Evolutionary conservation across 2,888 invertebrate genomes (phyloP).

Genomic region (Sinohyriopsis cumingii): DNA sequence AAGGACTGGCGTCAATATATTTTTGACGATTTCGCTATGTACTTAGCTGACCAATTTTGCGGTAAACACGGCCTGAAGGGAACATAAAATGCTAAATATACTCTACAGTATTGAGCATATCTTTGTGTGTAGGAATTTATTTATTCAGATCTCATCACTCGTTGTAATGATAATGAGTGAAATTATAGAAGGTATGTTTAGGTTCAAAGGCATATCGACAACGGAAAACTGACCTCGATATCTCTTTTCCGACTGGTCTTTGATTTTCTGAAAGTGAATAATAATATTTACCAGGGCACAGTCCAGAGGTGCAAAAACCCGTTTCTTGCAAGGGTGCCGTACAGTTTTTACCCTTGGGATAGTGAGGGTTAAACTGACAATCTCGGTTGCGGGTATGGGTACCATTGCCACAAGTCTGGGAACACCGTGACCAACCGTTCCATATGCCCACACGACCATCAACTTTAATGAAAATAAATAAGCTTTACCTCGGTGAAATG

Average conservation of each 20-base stretch:
- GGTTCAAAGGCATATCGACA: background rate
- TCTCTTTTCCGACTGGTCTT: background rate
- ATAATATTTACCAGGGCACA: slow-evolving; percentile 12
- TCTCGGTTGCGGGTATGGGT: slow-evolving; percentile 11
- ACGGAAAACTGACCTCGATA: background rate
- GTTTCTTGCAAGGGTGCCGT: slow-evolving; percentile 8
- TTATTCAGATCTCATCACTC: too few relatives aligned
- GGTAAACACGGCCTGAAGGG: too few relatives aligned
- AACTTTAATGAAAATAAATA: background rate
- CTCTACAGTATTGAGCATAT: too few relatives aligned
- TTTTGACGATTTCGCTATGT: too few relatives aligned
- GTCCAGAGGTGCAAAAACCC: slow-evolving; percentile 9
- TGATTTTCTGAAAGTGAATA: slow-evolving; percentile 1
- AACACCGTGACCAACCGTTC: slow-evolving; percentile 15
- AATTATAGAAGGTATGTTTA: background rate
- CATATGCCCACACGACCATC: background rate
- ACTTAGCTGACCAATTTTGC: too few relatives aligned
- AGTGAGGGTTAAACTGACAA: slow-evolving; percentile 6
- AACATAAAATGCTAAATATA: too few relatives aligned
- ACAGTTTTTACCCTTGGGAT: slow-evolving; percentile 17
- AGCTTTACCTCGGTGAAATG: background rate
- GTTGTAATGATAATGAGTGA: too few relatives aligned
- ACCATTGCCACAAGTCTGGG: slow-evolving; percentile 19
- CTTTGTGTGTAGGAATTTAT: too few relatives aligned
- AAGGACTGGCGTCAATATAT: too few relatives aligned